Percentiles rank a stretch among this genome's conserved stretches.
Conservation (phyloP, 2,888 invertebrate genomes). For the Drosophila tripunctata region DNA sequence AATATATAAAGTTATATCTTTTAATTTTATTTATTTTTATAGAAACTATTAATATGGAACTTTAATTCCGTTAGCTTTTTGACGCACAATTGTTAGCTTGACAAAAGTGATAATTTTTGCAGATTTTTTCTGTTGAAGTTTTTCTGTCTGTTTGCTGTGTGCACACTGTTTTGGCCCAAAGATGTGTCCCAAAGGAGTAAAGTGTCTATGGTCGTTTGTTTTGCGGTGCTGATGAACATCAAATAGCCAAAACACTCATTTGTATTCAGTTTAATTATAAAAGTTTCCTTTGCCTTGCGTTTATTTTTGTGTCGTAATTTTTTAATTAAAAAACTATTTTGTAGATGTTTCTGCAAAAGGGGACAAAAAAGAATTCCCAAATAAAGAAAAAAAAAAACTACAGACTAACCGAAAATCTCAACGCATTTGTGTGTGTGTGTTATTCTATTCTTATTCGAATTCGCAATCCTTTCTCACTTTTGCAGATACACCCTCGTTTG, state of each 20-base stretch:
- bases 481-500: conserved; percentile 95
- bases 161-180: background rate
- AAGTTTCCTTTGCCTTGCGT: conserved; percentile 56
- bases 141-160: background rate
- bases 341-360: conserved; percentile 53
- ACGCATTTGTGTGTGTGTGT: conserved; percentile 31
- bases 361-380: conserved; percentile 39
- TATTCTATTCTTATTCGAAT: conserved; percentile 33
- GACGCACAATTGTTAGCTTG: background rate
- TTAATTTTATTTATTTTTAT: no score
- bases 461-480: conserved; percentile 12
- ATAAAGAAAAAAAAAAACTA: conserved; percentile 41
- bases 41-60: no score
- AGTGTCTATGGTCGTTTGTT: background rate
- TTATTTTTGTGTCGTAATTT: conserved; percentile 59
- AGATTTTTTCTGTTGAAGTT: background rate
- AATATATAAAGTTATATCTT: no score
- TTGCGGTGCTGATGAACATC: conserved; percentile 18
- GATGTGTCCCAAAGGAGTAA: background rate
- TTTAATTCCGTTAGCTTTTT: conserved; percentile 10
- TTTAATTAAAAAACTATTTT: conserved; percentile 80
- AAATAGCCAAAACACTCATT: conserved; percentile 57
- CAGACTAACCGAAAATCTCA: conserved; percentile 10
- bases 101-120: background rate
- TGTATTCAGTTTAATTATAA: conserved; percentile 80